Base-by-base conservation (phyloP, 2,888 invertebrate species). In the Protodeltote pygarga region DNA sequence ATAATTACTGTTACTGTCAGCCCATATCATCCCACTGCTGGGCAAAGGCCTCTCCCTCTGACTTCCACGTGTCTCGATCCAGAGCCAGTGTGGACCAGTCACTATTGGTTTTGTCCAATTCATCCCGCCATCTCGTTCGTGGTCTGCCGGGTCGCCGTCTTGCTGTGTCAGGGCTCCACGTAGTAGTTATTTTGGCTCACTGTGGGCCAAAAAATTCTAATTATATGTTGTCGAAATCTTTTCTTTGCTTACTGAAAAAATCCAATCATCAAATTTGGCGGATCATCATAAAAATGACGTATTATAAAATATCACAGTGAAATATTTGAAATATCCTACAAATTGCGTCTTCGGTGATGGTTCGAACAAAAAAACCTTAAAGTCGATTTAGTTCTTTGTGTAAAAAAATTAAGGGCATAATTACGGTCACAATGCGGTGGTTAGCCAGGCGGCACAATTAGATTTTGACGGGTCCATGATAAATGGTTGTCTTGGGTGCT, bases 381-480 rank as follows among this genome's bases (percentile, higher is more conserved):
- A 81, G 79, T 80, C 84, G 85, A 83, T 89, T 89, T 84, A 72
- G 81, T 80, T 82, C 75, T 74, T 77, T 77, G 73, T 76, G 75
- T 79, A 83, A 89, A 88, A 73, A 89, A 89, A 85, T 86, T 87
- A 59, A 85, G 87, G 87, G 83, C 79, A 77, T 91, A 90, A 92
- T 92, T 89, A 91, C 78, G 87, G 85, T 87, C 89, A 91, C 90
- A 87, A 88, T 83, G 81, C 82, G 71, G 79, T 81, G 86, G 90
- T 89, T 87, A 85, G 85, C 83, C 83, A 84, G 79, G 83, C 85
- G 83, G 89, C 90, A 91, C 92, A 91, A 92, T 92, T 92, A 92
- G 88, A 87, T 87, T 91, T 89, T 92, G 91, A 92, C 91, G 84
- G 89, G 79, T 76, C 79, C 65, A 79, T 92, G 91, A 92, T 92